Base-by-base conservation (phyloP, 2,888 invertebrate species). In the Rugalucina vietnamica region DNA sequence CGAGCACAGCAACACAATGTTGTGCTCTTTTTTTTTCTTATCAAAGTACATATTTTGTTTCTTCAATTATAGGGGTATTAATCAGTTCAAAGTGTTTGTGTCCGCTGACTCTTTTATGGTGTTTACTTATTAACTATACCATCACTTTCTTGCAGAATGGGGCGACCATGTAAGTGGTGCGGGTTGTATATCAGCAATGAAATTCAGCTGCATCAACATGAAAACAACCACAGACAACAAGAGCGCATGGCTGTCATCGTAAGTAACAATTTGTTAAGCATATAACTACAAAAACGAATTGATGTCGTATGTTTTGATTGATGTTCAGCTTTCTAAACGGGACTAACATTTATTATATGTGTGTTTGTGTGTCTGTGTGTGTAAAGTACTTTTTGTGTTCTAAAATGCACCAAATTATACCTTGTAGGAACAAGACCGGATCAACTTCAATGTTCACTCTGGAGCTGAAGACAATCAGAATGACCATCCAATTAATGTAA, bases 131-230 rank as follows among this genome's bases (percentile, higher is more conserved):
- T 12, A 43, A 12, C 43, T 43, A 43, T 43, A 43, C 8, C 43
- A 12, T 54, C 14, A 18, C 4, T 54, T 54, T 54, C 5, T 24
- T 54, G 24, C 54, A 54, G 54, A 54, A 76, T 76, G 76, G 14
- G 27, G 34, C n/a, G 65, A 24, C 60, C 36, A n/a, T 76, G 76
- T 65, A 54, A 36, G 34, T 75, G 50, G 57, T 65, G 65, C 34
- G 65, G 60, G 10, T 10, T 14, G 27, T 60, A 65, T 60, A 27
- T 57, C 36, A 76, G n/a, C 18, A 43, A 27, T 37, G 12, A 0
- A 27, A 18, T 37, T 2, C 24, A 60, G 24, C 36, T 76, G 39
- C n/a, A 21, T 10, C 29, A 65, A 4, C 65, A 60, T 43, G 60
- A 76, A 36, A 65, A 49, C n/a, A 57, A 60, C 8, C 60, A 76